Percentiles rank a stretch among this genome's conserved stretches.
These are phyloP conservation scores for Microplitis manilae DNA, from an alignment of 2,888 invertebrate genomes.

Conservation along the genomic window DNA sequence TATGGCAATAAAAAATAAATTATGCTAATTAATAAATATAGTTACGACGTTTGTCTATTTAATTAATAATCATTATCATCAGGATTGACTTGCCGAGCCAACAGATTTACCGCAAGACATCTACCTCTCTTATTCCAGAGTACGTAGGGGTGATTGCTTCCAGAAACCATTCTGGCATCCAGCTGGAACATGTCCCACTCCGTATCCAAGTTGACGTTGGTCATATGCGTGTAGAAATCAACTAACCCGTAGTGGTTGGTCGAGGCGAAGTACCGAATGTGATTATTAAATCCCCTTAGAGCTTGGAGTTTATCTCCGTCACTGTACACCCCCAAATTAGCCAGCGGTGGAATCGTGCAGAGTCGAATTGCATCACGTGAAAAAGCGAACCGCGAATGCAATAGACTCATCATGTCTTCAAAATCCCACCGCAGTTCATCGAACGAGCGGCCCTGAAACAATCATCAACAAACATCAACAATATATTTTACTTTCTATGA, in stretches of 20 bases:
- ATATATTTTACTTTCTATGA: slow-evolving; percentile 3
- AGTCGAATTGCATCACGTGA: slow-evolving; percentile 56
- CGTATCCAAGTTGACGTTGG: slow-evolving; percentile 45
- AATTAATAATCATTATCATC: background rate
- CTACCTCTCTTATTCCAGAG: slow-evolving; percentile 57
- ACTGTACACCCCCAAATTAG: slow-evolving; percentile 52
- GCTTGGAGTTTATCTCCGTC: slow-evolving; percentile 45
- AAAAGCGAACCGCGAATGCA: slow-evolving; percentile 52
- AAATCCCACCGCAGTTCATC: slow-evolving; percentile 54
- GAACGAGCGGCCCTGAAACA: slow-evolving; percentile 49
- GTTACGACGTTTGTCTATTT: background rate
- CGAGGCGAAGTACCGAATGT: slow-evolving; percentile 48
- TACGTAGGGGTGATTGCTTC: slow-evolving; percentile 55
- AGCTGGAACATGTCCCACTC: slow-evolving; percentile 56
- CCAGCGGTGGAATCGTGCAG: slow-evolving; percentile 62
- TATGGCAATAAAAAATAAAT: background rate
- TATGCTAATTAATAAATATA: background rate
- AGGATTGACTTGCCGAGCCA: slow-evolving; percentile 18
- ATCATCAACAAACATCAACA: slow-evolving; percentile 1
- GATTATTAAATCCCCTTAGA: slow-evolving; percentile 54
- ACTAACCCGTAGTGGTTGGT: slow-evolving; percentile 49
- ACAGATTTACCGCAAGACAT: slow-evolving; percentile 50
- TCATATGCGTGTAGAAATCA: slow-evolving; percentile 52
- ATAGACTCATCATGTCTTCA: slow-evolving; percentile 49
- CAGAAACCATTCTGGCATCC: slow-evolving; percentile 60